Conservation (phyloP, 2,113 vertebrate genomes). For the Notechis scutatus region DNA sequence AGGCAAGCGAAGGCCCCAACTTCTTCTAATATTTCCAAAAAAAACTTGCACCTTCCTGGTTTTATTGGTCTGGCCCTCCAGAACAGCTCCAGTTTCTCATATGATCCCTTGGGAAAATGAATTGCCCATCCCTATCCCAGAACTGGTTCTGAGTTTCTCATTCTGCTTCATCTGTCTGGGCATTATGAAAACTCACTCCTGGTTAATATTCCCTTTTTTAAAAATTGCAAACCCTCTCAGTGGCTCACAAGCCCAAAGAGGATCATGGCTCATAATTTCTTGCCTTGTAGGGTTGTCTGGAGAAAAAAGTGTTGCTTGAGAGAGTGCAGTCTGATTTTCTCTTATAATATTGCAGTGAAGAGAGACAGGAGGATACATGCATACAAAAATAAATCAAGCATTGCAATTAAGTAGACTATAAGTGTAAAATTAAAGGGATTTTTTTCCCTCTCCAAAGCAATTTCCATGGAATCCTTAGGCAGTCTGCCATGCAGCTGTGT, state of each 20-base stretch:
- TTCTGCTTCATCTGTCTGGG: background rate
- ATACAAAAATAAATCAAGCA: background rate
- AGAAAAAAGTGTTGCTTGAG: background rate
- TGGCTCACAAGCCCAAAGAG: background rate
- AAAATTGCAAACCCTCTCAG: background rate
- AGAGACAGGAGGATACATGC: background rate
- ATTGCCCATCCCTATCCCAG: background rate
- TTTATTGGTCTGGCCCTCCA: background rate
- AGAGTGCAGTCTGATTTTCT: background rate
- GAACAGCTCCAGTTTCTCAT: background rate
- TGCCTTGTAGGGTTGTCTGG: background rate
- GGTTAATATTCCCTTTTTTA: background rate
- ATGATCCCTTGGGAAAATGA: background rate
- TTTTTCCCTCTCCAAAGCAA: background rate
- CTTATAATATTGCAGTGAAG: background rate
- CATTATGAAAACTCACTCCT: background rate
- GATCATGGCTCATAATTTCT: background rate
- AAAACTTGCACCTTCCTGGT: background rate
- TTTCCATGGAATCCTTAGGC: background rate
- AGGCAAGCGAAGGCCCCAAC: background rate
- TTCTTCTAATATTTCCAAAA: background rate
- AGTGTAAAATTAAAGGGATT: background rate
- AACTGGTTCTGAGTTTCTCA: background rate
- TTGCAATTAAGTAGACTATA: background rate
- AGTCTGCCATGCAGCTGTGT: background rate